phyloP scores from a whole-genome alignment of 1,140 invertebrate species.

The Hycleus phaleratus region DNA sequence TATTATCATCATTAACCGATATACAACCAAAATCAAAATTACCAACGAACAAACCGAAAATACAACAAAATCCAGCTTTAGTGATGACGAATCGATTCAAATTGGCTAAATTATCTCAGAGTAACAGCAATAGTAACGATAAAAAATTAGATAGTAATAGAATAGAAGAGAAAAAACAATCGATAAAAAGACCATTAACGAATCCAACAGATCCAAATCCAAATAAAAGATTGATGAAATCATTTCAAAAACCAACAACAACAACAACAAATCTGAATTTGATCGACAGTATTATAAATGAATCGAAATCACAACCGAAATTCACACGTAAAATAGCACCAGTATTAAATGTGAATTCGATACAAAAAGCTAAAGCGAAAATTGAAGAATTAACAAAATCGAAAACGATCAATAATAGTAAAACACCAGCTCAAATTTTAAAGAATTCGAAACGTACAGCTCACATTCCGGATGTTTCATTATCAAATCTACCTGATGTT shows the following conservation, averaged over 20 bases:
- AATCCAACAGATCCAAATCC: constrained; percentile 22
- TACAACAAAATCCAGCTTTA: constrained; percentile 23
- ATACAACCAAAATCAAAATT: constrained; percentile 20
- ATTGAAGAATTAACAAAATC: constrained; percentile 41
- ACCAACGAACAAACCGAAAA: constrained; percentile 22
- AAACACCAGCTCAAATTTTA: constrained; percentile 58
- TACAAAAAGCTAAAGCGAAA: constrained; percentile 52
- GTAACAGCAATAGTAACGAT: background rate
- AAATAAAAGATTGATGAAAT: constrained; percentile 13
- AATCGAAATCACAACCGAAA: constrained; percentile 20
- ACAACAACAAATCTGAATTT: background rate
- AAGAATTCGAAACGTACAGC: constrained; percentile 62
- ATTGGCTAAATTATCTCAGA: constrained; percentile 28
- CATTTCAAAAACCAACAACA: constrained; percentile 3
- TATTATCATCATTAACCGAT: too few species aligned
- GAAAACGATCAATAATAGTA: constrained; percentile 34
- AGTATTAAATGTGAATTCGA: constrained; percentile 51
- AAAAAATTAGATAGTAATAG: constrained; percentile 34
- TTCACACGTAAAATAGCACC: constrained; percentile 46
- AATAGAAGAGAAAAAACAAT: constrained; percentile 27
- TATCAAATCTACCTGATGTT: constrained; percentile 45
- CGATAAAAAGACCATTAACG: constrained; percentile 12
- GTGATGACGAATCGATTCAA: constrained; percentile 35
- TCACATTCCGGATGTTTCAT: constrained; percentile 50
- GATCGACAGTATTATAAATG: constrained; percentile 4